Conservation (phyloP, 2,888 invertebrate genomes). For the Eulithis prunata region DNA sequence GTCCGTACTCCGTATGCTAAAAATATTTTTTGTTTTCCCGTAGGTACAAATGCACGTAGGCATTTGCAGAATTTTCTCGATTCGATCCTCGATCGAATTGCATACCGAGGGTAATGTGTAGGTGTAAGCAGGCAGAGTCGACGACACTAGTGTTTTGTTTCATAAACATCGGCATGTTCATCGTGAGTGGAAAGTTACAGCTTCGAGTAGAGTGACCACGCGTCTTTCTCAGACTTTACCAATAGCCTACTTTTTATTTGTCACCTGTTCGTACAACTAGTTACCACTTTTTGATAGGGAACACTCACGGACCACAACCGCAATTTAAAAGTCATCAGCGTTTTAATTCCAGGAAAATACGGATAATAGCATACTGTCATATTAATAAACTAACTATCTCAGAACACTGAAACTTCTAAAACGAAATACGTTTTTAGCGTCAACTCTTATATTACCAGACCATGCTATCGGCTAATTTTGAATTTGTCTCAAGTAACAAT, state of each 20-base stretch:
- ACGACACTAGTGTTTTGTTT: slow-evolving; percentile 61
- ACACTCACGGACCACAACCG: slow-evolving; percentile 9
- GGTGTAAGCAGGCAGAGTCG: slow-evolving; percentile 33
- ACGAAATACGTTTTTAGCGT: neutral
- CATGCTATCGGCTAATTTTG: too few relatives aligned
- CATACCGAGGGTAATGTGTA: slow-evolving; percentile 42
- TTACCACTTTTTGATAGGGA: neutral
- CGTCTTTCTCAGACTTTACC: neutral
- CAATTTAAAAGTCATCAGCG: slow-evolving; percentile 1
- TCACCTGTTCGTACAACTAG: too few relatives aligned
- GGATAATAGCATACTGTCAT: neutral
- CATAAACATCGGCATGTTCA: slow-evolving; percentile 68
- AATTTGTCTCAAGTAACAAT: neutral
- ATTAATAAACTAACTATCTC: neutral
- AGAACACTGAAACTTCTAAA: neutral
- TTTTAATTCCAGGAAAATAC: neutral
- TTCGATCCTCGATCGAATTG: slow-evolving; percentile 31
- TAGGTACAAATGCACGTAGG: slow-evolving; percentile 4
- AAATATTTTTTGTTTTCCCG: slow-evolving; percentile 22
- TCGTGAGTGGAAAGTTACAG: slow-evolving; percentile 64
- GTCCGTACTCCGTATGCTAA: too few relatives aligned
- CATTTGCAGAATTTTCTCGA: slow-evolving; percentile 55
- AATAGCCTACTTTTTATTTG: too few relatives aligned
- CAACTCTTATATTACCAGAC: too few relatives aligned
- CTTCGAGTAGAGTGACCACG: slow-evolving; percentile 34